Conservation (phyloP, 2,888 invertebrate genomes). For the Cephus rjabovi region DNA sequence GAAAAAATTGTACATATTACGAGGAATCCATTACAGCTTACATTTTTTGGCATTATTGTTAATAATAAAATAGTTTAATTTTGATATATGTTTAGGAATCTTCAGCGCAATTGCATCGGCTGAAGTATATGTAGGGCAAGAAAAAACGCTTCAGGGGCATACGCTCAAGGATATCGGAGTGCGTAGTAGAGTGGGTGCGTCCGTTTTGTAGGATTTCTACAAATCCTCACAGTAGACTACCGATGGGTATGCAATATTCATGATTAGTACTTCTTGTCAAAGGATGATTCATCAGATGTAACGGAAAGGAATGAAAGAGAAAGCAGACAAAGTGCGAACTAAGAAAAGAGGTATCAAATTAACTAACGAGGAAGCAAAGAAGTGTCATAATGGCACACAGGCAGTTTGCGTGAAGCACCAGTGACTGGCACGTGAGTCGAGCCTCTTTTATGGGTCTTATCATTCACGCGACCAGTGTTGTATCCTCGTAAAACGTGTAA, state of each 20-base stretch:
- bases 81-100: no score
- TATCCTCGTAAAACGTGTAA: background rate
- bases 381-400: background rate
- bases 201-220: no score
- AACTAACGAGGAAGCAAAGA: background rate
- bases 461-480: conserved; percentile 24
- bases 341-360: no score
- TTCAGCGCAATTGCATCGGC: no score
- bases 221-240: background rate
- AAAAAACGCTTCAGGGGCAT: no score
- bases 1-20: background rate
- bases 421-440: conserved; percentile 53
- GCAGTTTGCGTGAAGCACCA: conserved; percentile 43
- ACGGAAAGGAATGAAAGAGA: no score
- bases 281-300: background rate
- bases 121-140: no score
- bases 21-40: no score
- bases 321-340: no score
- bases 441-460: conserved; percentile 31
- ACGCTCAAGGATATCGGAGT: no score
- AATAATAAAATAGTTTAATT: no score
- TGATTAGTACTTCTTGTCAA: background rate
- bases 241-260: background rate
- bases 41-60: no score
- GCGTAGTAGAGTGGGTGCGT: background rate